Percentiles rank a stretch among this genome's conserved stretches.
Conservation (phyloP, 2,888 invertebrate species). For the Tachystola acroxantha region DNA sequence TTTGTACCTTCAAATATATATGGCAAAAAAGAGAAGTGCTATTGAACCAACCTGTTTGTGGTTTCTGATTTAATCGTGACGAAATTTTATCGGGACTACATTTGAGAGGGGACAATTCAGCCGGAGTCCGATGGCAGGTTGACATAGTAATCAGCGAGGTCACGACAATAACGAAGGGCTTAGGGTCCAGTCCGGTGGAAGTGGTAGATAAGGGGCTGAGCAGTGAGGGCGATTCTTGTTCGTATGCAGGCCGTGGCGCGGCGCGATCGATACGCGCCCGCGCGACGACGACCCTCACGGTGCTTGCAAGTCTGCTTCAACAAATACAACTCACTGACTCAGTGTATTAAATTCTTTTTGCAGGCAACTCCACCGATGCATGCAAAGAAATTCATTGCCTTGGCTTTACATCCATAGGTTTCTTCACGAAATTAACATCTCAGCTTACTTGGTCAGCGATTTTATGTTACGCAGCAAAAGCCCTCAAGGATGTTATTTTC, state of each 20-base stretch:
- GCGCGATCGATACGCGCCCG: conserved; percentile 75
- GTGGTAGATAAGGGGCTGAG: conserved; percentile 60
- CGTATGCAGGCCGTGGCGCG: conserved; percentile 71
- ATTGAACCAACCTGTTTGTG: neutral
- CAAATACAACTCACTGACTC: conserved; percentile 47
- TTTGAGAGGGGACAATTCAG: neutral
- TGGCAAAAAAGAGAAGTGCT: conserved; percentile 3
- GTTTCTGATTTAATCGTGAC: neutral
- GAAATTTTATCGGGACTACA: neutral
- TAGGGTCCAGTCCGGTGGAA: conserved; percentile 53
- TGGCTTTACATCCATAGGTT: neutral
- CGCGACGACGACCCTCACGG: conserved; percentile 58
- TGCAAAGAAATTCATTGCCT: neutral
- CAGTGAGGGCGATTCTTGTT: conserved; percentile 64
- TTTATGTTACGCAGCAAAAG: conserved; percentile 9
- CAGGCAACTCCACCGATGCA: conserved; percentile 9
- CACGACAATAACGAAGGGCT: conserved; percentile 54
- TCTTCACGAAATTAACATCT: neutral
- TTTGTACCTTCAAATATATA: conserved; percentile 9
- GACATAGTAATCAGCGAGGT: conserved; percentile 53
- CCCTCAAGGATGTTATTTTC: conserved; percentile 33
- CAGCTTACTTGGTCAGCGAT: neutral
- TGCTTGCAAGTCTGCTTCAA: conserved; percentile 50
- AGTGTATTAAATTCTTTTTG: conserved; percentile 39
- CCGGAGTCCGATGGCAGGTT: conserved; percentile 23